Base-by-base conservation (phyloP, 2,888 invertebrate genomes). In the Drosophila bunnanda region DNA sequence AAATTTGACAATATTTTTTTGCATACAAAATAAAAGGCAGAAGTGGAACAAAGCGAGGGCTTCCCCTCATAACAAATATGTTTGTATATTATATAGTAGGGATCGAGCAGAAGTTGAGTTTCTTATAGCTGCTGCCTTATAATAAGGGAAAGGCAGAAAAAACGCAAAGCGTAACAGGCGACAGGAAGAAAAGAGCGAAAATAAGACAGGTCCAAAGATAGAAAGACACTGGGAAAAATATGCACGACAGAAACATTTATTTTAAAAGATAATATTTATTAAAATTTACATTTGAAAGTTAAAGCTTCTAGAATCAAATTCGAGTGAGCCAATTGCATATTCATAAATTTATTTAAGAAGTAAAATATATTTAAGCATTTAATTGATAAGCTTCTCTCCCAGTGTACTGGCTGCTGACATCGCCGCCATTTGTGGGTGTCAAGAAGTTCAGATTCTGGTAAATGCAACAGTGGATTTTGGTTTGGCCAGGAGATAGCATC, bases 351-450 rank as follows among this genome's bases (percentile, higher is more conserved):
- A 32, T 8, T 2, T 20, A 32, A 32, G 2, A 30, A 12, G 13
- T 48, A 17, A 13, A 4, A 8, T 5, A 4, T 4, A 4, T 30
- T 30, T 0, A 1, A 13, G 7, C 6, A 30, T 48, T 44, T 0
- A 3, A 12, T 7, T 28, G 1, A 46, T 28, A 1, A 17, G 12
- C 12, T 30, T 8, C 30, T 50, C 8, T 32, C 32, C 9, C 20
- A 50, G 50, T 50, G 50, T 48, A 61, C 20, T 48, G 52, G 44
- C 22, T 52, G 44, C 66, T 55, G 59, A 38, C 74, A 75, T 61
- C 60, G 70, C 56, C 76, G 81, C 77, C 82, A 80, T 81, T 90
- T 85, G 90, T 91, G 91, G 91, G 90, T 90, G 90, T 91, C 90
- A 82, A 81, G 82, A 78, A 83, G 89, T 83, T 84, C 85, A 85